Evolutionary conservation across 2,888 invertebrate genomes (phyloP).

Genomic region (Drosophila suboccidentalis): DNA sequence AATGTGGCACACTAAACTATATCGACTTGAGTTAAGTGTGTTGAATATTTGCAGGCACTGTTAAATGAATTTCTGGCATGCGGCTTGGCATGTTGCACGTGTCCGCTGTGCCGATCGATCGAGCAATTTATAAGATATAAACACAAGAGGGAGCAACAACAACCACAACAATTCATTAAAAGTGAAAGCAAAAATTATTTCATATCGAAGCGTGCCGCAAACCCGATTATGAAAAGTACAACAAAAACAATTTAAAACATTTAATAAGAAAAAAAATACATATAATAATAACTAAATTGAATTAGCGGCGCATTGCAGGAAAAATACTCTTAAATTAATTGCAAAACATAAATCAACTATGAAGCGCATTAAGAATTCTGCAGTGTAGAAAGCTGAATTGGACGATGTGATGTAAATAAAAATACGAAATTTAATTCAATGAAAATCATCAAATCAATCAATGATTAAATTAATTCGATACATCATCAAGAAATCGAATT

Average conservation of each 20-base stretch:
- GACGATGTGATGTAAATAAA: not conserved
- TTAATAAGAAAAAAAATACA: slow-evolving; percentile 53
- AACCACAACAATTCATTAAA: slow-evolving; percentile 68
- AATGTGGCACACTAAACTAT: slow-evolving; percentile 62
- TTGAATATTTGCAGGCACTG: slow-evolving; percentile 33
- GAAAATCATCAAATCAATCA: no score
- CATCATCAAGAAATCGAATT: no score
- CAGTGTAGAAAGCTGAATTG: not conserved
- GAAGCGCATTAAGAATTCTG: not conserved
- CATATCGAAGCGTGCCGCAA: slow-evolving; percentile 68
- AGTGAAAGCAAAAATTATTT: slow-evolving; percentile 79
- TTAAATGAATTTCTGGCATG: slow-evolving; percentile 68
- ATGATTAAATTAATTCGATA: no score
- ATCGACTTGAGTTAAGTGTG: slow-evolving; percentile 26
- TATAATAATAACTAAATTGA: slow-evolving; percentile 50
- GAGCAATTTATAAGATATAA: slow-evolving; percentile 61
- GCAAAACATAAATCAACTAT: slow-evolving; percentile 2
- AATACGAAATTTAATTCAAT: no score
- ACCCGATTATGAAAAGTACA: slow-evolving; percentile 73
- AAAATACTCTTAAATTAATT: slow-evolving; percentile 37
- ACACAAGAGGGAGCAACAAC: slow-evolving; percentile 11
- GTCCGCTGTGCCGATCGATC: slow-evolving; percentile 64
- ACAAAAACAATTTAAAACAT: slow-evolving; percentile 58
- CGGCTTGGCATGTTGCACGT: slow-evolving; percentile 76
- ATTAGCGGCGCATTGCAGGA: slow-evolving; percentile 25